phyloP scores from a whole-genome alignment of 2,113 vertebrate species.

The Paracanthobrama guichenoti region DNA sequence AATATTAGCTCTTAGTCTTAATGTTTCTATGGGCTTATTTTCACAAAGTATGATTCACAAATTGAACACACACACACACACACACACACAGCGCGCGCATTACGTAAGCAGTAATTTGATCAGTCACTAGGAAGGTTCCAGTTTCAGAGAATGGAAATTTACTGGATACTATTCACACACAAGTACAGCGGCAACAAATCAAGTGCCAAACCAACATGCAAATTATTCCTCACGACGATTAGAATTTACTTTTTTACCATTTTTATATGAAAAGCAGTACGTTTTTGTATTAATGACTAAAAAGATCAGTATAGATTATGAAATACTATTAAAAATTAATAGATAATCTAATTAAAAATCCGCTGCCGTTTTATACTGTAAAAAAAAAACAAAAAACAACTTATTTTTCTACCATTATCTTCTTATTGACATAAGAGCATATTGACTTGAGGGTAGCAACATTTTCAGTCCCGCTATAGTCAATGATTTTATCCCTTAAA shows the following conservation, averaged over 20 bases:
- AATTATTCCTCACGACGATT: too few relatives aligned
- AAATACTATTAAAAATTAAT: too few relatives aligned
- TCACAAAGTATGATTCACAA: conserved; percentile 1
- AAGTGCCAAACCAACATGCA: not conserved
- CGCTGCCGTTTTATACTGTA: too few relatives aligned
- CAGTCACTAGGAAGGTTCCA: not conserved
- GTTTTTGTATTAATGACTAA: not conserved
- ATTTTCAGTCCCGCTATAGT: not conserved
- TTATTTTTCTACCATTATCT: too few relatives aligned
- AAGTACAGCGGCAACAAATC: not conserved
- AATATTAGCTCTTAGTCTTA: not conserved
- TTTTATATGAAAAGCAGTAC: not conserved
- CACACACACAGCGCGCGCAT: conserved; percentile 10
- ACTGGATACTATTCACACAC: not conserved
- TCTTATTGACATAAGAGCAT: not conserved
- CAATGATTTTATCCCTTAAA: too few relatives aligned
- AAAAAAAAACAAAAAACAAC: too few relatives aligned
- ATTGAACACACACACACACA: not conserved
- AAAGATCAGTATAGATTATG: not conserved
- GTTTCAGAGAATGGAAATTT: conserved; percentile 37
- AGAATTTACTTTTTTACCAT: not conserved
- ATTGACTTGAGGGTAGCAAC: not conserved
- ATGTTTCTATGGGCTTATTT: not conserved
- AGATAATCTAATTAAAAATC: too few relatives aligned
- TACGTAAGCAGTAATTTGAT: conserved; percentile 29